Conservation (phyloP, 2,888 invertebrate species). For the Brachyptera risi region DNA sequence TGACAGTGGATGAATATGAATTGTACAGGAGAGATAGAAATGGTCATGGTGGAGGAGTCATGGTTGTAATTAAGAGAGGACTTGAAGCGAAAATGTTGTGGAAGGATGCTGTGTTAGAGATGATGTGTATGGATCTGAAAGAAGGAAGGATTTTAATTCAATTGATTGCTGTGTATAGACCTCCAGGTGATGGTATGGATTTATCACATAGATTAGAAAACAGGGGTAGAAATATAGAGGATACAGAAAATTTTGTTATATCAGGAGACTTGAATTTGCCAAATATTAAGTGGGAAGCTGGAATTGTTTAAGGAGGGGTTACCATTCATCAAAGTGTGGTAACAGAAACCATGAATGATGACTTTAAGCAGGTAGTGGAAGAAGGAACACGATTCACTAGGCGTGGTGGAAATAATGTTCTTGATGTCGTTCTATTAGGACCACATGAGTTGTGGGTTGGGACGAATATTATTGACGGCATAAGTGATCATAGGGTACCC, state of each 20-base stretch:
- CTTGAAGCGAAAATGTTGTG: not conserved
- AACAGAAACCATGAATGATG: not conserved
- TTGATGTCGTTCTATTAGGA: not conserved
- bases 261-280: not conserved
- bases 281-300: not conserved
- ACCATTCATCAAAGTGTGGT: not conserved
- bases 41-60: not conserved
- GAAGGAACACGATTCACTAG: not conserved
- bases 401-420: not conserved
- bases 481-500: not conserved
- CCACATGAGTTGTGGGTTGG: not conserved
- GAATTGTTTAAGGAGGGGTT: no score
- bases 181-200: not conserved
- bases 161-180: not conserved
- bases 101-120: not conserved
- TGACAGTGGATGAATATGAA: not conserved
- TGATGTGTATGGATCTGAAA: not conserved
- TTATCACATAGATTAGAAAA: no score
- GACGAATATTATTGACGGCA: not conserved
- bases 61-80: not conserved
- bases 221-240: not conserved
- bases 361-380: not conserved
- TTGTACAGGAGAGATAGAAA: not conserved
- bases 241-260: not conserved
- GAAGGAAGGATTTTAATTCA: not conserved